phyloP scores from a whole-genome alignment of 2,797 vertebrate species.

The Pipistrellus pipistrellus region DNA sequence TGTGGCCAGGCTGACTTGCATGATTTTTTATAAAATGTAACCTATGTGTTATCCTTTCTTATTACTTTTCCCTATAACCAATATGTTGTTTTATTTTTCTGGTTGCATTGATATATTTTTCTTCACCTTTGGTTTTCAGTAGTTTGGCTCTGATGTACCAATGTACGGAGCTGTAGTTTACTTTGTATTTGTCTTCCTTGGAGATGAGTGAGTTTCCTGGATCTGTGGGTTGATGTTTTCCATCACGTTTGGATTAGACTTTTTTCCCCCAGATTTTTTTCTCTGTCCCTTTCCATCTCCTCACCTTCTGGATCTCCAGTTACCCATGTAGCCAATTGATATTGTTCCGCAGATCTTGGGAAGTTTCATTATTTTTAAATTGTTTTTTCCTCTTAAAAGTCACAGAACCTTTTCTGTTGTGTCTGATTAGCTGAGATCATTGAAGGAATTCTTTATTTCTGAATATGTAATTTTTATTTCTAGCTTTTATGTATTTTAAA shows the following conservation, averaged over 20 bases:
- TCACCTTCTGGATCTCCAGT: not conserved
- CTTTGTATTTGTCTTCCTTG: not conserved
- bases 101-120: too few relatives aligned
- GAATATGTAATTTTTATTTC: not conserved
- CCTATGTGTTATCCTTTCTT: too few relatives aligned
- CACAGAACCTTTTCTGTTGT: not conserved
- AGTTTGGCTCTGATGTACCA: not conserved
- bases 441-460: slow-evolving; percentile 25
- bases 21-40: too few relatives aligned
- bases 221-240: not conserved
- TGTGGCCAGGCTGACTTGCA: too few relatives aligned
- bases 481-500: not conserved
- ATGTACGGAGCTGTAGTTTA: not conserved
- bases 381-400: not conserved
- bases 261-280: not conserved
- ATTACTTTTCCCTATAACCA: too few relatives aligned
- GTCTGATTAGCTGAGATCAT: not conserved
- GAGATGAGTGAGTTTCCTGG: not conserved
- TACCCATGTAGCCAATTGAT: not conserved
- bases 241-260: not conserved
- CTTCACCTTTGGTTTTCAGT: not conserved
- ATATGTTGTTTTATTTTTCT: too few relatives aligned
- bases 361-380: not conserved
- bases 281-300: not conserved
- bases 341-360: not conserved